Percentiles rank a stretch among this genome's conserved stretches.
Conservation (phyloP, 2,113 vertebrate species). For the Symphodus melops region DNA sequence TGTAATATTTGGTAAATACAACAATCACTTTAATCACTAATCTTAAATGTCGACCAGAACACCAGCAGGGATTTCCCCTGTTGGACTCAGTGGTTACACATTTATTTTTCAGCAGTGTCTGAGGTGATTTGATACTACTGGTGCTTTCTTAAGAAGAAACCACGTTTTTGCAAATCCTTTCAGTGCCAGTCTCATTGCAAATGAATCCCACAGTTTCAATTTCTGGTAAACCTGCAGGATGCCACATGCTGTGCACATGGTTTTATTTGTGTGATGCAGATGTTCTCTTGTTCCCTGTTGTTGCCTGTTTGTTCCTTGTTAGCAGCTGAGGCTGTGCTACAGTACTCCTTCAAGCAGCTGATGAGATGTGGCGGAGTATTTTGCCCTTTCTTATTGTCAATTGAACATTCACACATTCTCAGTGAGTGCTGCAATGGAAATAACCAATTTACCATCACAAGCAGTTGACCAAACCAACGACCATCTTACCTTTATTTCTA, state of each 20-base stretch:
- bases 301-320: conserved; percentile 6
- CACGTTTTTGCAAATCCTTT: conserved; percentile 1
- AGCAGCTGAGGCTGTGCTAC: not conserved
- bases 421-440: not conserved
- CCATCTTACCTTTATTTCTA: not conserved
- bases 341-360: not conserved
- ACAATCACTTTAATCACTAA: too few relatives aligned
- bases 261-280: not conserved
- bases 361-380: conserved; percentile 1
- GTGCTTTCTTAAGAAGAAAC: not conserved
- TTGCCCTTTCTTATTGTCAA: not conserved
- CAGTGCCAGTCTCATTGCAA: not conserved
- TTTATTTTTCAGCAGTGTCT: conserved; percentile 2
- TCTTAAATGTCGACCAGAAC: not conserved
- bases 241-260: not conserved
- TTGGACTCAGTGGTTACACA: not conserved
- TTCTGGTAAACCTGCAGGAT: not conserved
- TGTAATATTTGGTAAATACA: too few relatives aligned
- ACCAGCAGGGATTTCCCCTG: not conserved
- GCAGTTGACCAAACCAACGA: not conserved
- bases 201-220: conserved; percentile 5
- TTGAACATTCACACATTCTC: not conserved
- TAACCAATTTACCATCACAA: not conserved
- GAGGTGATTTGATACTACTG: not conserved
- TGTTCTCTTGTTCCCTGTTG: not conserved